Conservation (phyloP, 2,797 vertebrate species). For the Micrastur ruficollis region DNA sequence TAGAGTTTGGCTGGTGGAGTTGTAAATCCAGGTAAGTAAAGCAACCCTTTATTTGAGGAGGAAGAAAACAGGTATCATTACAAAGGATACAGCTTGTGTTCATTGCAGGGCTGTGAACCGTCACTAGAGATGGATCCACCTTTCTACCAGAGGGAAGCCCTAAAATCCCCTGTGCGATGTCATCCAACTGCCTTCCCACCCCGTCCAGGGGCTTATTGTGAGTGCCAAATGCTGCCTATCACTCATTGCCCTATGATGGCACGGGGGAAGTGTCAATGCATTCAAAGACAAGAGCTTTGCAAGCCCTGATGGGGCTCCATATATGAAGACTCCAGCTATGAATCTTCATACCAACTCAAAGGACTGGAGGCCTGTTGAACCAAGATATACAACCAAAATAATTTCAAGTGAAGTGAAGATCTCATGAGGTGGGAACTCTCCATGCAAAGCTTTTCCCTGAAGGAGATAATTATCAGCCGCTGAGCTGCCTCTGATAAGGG, state of each 20-base stretch:
- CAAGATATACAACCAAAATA: background rate
- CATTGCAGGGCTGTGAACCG: background rate
- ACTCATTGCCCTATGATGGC: background rate
- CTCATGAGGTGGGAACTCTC: background rate
- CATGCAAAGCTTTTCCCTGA: background rate
- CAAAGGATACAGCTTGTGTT: background rate
- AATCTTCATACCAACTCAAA: background rate
- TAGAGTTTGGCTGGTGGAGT: background rate
- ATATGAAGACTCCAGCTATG: background rate
- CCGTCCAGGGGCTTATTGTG: fast-evolving
- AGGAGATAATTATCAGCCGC: background rate
- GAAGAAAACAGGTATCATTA: background rate
- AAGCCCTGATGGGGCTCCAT: background rate
- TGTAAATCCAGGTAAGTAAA: background rate
- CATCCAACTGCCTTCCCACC: background rate
- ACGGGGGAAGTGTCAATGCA: fast-evolving
- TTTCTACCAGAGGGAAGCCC: background rate
- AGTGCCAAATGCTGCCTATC: background rate
- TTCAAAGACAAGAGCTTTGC: background rate
- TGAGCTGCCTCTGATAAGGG: background rate
- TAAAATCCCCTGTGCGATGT: background rate
- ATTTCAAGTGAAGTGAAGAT: background rate
- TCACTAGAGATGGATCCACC: background rate
- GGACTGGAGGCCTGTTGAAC: background rate
- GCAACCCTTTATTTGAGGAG: background rate